A percentile compares a stretch with the other conserved stretches of the same genome.
Conservation (phyloP, 2,113 vertebrate species). For the Otolemur garnettii region DNA sequence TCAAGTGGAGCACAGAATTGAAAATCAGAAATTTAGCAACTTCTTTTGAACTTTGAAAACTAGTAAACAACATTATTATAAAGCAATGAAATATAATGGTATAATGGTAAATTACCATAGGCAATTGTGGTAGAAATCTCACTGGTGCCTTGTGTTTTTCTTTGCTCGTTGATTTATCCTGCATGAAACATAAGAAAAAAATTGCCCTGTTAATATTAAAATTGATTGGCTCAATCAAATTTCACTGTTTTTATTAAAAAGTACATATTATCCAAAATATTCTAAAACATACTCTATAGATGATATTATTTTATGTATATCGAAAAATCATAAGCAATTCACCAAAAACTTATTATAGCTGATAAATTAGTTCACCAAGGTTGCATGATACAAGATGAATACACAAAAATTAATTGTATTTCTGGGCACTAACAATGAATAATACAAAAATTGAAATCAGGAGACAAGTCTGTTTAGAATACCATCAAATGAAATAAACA, state of each 20-base stretch:
- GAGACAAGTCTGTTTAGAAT: neutral
- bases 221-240: neutral
- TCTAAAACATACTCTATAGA: neutral
- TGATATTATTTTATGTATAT: neutral
- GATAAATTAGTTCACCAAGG: neutral
- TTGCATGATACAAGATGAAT: neutral
- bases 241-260: neutral
- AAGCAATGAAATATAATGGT: neutral
- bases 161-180: constrained; percentile 78
- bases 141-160: constrained; percentile 77
- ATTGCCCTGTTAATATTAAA: constrained; percentile 1
- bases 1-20: neutral
- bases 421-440: constrained; percentile 5
- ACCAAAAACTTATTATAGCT: neutral
- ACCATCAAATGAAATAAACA: constrained; percentile 14
- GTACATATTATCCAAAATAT: neutral
- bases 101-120: constrained; percentile 81
- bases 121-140: constrained; percentile 81
- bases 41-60: constrained; percentile 10
- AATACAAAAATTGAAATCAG: constrained; percentile 52
- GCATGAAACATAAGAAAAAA: neutral
- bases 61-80: neutral
- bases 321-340: constrained; percentile 2
- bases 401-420: neutral
- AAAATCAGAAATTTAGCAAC: constrained; percentile 22